Evolutionary conservation across 1,140 invertebrate species (phyloP).

Genomic region (Anagrus nilaparvatae): DNA sequence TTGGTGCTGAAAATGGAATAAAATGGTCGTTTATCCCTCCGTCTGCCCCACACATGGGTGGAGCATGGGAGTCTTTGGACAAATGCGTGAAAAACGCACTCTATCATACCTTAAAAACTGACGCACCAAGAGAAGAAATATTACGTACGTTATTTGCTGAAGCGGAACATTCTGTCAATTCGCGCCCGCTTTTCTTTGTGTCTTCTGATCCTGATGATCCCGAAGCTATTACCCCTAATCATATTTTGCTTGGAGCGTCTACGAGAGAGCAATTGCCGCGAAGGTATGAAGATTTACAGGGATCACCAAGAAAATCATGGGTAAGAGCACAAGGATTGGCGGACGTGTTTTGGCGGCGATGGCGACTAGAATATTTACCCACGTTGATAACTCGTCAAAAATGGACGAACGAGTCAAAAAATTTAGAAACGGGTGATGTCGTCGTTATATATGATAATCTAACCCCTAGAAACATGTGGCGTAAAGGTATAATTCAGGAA

Average conservation of each 20-base stretch:
- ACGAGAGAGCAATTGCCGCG: conserved; percentile 19
- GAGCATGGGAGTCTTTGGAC: neutral
- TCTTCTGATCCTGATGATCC: neutral
- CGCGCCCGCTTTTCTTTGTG: neutral
- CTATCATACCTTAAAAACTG: neutral
- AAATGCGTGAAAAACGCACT: neutral
- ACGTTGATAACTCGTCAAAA: neutral
- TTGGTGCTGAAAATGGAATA: neutral
- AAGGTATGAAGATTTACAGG: too few species aligned
- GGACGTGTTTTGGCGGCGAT: too few species aligned
- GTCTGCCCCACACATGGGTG: neutral
- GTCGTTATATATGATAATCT: too few species aligned
- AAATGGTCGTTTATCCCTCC: conserved; percentile 6
- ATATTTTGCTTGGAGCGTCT: conserved; percentile 27
- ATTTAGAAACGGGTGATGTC: neutral
- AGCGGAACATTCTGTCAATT: neutral
- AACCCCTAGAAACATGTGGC: too few species aligned
- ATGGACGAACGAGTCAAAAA: neutral
- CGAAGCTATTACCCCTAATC: neutral
- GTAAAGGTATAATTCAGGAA: too few species aligned
- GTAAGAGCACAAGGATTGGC: too few species aligned
- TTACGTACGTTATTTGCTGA: neutral
- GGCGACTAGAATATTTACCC: neutral
- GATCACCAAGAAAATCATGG: too few species aligned
- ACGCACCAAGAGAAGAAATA: neutral